Conservation (phyloP, 2,797 vertebrate species). For the Nyctalus aviator region DNA sequence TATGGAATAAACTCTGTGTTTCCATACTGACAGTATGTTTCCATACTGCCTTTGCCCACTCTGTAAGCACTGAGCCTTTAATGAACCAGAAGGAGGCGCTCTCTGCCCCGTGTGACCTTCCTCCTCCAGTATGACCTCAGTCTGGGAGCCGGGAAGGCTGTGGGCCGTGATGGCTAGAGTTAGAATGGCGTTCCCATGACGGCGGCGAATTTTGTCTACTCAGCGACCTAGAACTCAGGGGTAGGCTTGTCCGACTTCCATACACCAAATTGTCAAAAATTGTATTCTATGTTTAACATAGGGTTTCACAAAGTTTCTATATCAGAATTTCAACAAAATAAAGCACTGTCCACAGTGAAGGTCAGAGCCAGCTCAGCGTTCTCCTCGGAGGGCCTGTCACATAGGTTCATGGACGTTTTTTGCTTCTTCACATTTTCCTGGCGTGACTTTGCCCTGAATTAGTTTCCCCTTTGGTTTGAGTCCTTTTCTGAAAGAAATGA, state of each 20-base stretch:
- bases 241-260: not conserved
- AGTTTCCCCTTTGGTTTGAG: not conserved
- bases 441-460: not conserved
- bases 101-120: fast-evolving
- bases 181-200: fast-evolving
- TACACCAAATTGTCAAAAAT: not conserved
- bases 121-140: no score
- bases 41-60: not conserved
- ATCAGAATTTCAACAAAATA: not conserved
- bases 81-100: not conserved
- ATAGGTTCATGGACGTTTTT: not conserved
- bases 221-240: not conserved
- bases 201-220: not conserved
- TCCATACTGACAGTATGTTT: not conserved
- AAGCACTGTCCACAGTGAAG: not conserved
- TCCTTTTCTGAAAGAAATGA: not conserved
- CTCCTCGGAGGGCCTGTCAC: not conserved
- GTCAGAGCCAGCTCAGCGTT: not conserved
- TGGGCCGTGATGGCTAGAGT: fast-evolving
- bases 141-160: not conserved
- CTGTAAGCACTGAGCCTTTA: not conserved
- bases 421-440: not conserved
- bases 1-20: not conserved
- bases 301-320: not conserved
- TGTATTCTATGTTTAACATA: not conserved